Conservation (phyloP, 1,140 invertebrate genomes). For the Scaptomyza montana region DNA sequence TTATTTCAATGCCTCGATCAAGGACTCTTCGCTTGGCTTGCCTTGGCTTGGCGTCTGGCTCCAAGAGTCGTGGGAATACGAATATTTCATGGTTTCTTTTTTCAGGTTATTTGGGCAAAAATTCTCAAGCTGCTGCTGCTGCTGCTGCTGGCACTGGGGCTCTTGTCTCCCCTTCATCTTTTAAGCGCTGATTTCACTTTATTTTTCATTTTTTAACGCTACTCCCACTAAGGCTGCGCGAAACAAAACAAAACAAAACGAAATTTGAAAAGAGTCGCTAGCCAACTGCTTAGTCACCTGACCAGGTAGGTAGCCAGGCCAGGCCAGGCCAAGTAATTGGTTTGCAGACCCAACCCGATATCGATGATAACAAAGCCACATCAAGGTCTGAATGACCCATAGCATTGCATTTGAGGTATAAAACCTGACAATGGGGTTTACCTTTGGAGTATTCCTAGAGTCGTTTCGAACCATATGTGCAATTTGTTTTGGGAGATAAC, state of each 20-base stretch:
- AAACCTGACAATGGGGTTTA: too few species aligned
- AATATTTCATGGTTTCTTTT: conserved; percentile 31
- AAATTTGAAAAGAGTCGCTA: conserved; percentile 19
- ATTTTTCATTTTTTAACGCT: conserved; percentile 19
- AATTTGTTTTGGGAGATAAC: conserved; percentile 30
- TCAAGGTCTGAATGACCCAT: conserved; percentile 2
- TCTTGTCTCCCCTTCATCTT: conserved; percentile 71
- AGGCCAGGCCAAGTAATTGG: conserved; percentile 32
- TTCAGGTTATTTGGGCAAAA: conserved; percentile 29
- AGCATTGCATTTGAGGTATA: neutral
- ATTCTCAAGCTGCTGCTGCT: conserved; percentile 51
- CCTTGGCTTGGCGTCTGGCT: conserved; percentile 44
- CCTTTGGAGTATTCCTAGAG: neutral
- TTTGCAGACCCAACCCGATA: conserved; percentile 1
- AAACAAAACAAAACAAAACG: neutral
- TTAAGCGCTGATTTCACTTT: conserved; percentile 24
- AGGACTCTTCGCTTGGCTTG: conserved; percentile 41
- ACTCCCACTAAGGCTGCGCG: conserved; percentile 45
- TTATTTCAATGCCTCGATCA: conserved; percentile 48
- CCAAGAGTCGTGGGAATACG: conserved; percentile 62
- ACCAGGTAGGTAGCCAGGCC: conserved; percentile 22
- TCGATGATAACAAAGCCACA: conserved; percentile 31
- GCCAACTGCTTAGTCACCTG: conserved; percentile 41
- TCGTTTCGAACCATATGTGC: neutral
- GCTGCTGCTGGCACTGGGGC: conserved; percentile 4